Conservation (phyloP, 1,140 invertebrate species). For the Diploscapter pachys region DNA sequence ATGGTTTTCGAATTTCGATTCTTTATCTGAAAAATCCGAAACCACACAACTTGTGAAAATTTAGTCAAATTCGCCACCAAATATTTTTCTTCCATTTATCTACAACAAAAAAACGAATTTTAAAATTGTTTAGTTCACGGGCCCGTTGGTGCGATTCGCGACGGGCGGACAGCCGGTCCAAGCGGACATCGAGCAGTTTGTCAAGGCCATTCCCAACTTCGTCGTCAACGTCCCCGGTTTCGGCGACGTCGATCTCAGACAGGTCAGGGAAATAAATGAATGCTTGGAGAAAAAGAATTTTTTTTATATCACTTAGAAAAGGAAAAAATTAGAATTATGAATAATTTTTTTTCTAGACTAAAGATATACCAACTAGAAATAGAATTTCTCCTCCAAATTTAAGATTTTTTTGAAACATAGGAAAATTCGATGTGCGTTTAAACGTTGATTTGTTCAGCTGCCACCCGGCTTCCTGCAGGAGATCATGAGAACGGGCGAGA, state of each 20-base stretch:
- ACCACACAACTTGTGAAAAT: neutral
- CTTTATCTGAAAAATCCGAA: neutral
- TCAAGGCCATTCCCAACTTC: constrained; percentile 48
- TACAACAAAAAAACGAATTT: constrained; percentile 7
- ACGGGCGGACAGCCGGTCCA: constrained; percentile 39
- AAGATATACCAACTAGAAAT: no score
- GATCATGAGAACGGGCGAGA: constrained; percentile 52
- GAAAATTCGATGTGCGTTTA: no score
- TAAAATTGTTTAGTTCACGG: constrained; percentile 43
- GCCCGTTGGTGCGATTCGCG: constrained; percentile 48
- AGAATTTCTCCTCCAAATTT: constrained; percentile 15
- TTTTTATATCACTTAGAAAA: neutral
- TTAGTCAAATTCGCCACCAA: constrained; percentile 2
- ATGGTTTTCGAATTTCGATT: constrained; percentile 1
- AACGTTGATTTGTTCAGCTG: no score
- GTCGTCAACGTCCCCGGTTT: constrained; percentile 56
- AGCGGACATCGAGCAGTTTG: constrained; percentile 44
- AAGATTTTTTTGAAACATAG: constrained; percentile 20
- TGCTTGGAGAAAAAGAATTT: constrained; percentile 11
- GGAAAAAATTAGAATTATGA: neutral
- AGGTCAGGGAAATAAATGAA: constrained; percentile 11
- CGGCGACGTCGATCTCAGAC: constrained; percentile 49
- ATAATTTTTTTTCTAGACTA: no score
- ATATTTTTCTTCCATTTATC: constrained; percentile 13
- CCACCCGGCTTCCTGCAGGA: constrained; percentile 46